These are phyloP conservation scores for Eriosoma lanigerum DNA, from an alignment of 1,140 invertebrate species.

Conservation along the genomic window DNA sequence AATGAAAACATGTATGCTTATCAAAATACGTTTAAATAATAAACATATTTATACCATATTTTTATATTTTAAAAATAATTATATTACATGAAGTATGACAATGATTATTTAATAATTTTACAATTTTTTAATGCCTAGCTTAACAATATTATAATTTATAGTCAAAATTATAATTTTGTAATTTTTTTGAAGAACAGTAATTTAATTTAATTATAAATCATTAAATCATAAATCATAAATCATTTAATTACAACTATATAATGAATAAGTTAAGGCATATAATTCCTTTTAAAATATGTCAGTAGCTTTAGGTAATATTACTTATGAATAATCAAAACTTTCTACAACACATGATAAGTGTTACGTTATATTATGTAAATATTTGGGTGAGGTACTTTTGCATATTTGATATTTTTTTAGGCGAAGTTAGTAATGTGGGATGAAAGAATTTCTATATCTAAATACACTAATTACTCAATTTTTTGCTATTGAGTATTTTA, in stretches of 20 bases:
- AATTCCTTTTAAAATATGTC: constrained; percentile 13
- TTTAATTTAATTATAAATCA: background rate
- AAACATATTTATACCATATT: too few relatives aligned
- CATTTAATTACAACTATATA: background rate
- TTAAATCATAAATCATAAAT: background rate
- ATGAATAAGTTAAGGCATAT: background rate
- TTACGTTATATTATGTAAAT: constrained; percentile 49
- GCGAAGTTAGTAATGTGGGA: constrained; percentile 29
- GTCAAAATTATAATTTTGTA: too few relatives aligned
- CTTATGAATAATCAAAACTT: constrained; percentile 37
- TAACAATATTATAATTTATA: too few relatives aligned
- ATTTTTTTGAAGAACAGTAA: too few relatives aligned
- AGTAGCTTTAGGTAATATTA: constrained; percentile 29
- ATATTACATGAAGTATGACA: too few relatives aligned
- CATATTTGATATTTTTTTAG: constrained; percentile 17
- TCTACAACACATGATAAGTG: constrained; percentile 14
- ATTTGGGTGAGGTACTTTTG: constrained; percentile 35
- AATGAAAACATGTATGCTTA: too few relatives aligned
- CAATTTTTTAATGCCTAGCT: too few relatives aligned
- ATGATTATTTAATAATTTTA: too few relatives aligned
- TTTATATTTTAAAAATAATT: too few relatives aligned
- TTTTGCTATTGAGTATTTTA: too few relatives aligned
- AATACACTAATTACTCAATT: too few relatives aligned
- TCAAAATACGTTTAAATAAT: too few relatives aligned
- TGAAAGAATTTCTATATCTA: background rate